Base-by-base conservation (phyloP, 2,113 vertebrate genomes). In the Carollia perspicillata region DNA sequence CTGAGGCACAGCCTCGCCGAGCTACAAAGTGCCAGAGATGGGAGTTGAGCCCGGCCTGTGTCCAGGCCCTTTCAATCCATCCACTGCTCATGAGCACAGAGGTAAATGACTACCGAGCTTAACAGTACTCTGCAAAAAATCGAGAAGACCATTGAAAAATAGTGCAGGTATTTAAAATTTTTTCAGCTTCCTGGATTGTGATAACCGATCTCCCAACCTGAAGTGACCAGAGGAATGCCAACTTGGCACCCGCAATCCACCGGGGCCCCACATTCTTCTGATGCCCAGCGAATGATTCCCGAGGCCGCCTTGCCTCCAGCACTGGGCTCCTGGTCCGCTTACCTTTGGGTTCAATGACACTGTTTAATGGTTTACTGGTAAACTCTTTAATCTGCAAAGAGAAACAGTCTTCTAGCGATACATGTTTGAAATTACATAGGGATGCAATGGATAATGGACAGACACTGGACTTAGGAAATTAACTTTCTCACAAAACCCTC, bases 321-420 rank as follows among this genome's bases (percentile, higher is more conserved):
- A 11, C 14, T 0, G 33, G 23, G 26, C 18, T 69, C 37, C 14
- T 20, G 22, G 49, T 74, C 8, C 77, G 95, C 98, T 95, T 98
- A 99, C 99, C 98, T 96, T 98, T 98, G 58, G 96, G 84, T 11
- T 98, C 98, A 66, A 95, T 97, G 30, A 98, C 28, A 91, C 89
- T 98, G 49, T 96, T 93, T 63, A 97, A 87, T 18, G 98, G 97
- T 90, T 97, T 99, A 30, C 96, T 97, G 75, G 98, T 91, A 69
- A 99, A 96, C 20, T 98, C 98, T 97, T 97, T 98, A 84, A 99
- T 99, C 99, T 99, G 97, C 78, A 98, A 98, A 68, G 63, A 96
- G 93, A 40, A 95, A 97, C 75, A 95, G 93, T n/a, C 28, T 86
- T 94, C 0, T 81, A 96, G 22, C 10, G 2, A 96, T 10, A 4